A percentile compares a stretch with the other conserved stretches of the same genome.
Evolutionary conservation across 2,797 vertebrate genomes (phyloP).

Genomic region (Cynodonichthys magdalenae): DNA sequence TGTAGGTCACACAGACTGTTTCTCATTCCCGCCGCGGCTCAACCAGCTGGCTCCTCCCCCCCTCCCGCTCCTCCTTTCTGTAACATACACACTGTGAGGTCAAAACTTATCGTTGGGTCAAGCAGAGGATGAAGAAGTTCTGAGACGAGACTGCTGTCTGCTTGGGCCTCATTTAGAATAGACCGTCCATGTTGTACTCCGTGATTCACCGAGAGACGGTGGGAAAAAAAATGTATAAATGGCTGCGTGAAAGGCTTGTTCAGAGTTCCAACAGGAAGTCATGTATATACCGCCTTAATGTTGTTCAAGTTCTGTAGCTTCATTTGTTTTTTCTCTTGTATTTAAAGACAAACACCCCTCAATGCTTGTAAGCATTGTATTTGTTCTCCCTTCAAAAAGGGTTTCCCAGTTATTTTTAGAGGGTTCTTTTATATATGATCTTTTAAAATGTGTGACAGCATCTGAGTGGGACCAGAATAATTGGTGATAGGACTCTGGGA

Average conservation of each 20-base stretch:
- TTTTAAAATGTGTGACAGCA: constrained; percentile 72
- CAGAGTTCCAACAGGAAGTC: constrained; percentile 68
- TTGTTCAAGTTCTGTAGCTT: constrained; percentile 81
- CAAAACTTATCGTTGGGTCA: constrained; percentile 26
- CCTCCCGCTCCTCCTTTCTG: constrained; percentile 24
- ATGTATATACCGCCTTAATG: constrained; percentile 92
- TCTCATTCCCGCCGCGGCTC: constrained; percentile 20
- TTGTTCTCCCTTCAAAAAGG: constrained; percentile 76
- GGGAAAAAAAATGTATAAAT: constrained; percentile 64
- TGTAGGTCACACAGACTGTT: constrained; percentile 79
- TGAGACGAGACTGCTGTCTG: constrained; percentile 50
- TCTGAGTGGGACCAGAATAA: constrained; percentile 79
- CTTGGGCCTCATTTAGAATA: constrained; percentile 42
- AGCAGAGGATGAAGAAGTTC: constrained; percentile 43
- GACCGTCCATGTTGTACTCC: constrained; percentile 53
- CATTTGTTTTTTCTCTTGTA: constrained; percentile 79
- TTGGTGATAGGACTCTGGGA: constrained; percentile 69
- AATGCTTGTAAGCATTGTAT: constrained; percentile 79
- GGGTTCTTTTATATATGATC: constrained; percentile 70
- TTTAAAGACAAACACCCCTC: constrained; percentile 72
- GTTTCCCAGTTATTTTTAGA: constrained; percentile 77
- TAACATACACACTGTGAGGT: constrained; percentile 40
- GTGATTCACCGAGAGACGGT: constrained; percentile 61
- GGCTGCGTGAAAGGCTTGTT: constrained; percentile 67
- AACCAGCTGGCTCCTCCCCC: constrained; percentile 22